These are phyloP conservation scores for Drosophila nasuta DNA, from an alignment of 1,140 invertebrate species.

Conservation along the genomic window DNA sequence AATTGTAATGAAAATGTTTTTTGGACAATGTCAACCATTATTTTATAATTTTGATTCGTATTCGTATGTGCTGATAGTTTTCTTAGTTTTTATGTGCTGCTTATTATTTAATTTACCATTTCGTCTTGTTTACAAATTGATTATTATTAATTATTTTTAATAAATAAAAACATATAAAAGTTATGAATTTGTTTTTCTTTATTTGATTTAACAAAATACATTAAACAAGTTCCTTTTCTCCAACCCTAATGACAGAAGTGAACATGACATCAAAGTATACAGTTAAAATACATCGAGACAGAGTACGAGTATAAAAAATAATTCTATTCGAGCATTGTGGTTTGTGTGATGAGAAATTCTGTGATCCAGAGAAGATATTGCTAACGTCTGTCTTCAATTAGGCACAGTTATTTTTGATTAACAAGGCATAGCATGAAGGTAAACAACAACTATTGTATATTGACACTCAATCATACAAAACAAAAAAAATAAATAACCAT, in stretches of 20 bases:
- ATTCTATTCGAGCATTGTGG: constrained; percentile 56
- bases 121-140: constrained; percentile 63
- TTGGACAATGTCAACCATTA: constrained; percentile 9
- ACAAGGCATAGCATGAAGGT: not conserved
- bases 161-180: constrained; percentile 59
- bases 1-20: constrained; percentile 17
- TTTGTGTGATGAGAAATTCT: constrained; percentile 82
- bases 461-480: constrained; percentile 20
- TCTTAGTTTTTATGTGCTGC: constrained; percentile 32
- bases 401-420: constrained; percentile 23
- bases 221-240: not conserved
- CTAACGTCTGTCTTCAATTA: constrained; percentile 46
- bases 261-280: constrained; percentile 67
- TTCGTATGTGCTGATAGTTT: constrained; percentile 38
- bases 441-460: not conserved
- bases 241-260: constrained; percentile 1
- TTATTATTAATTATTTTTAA: constrained; percentile 74
- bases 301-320: constrained; percentile 1
- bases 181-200: constrained; percentile 17
- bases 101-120: constrained; percentile 54
- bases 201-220: constrained; percentile 7
- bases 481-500: not conserved
- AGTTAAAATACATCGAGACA: constrained; percentile 23
- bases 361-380: constrained; percentile 72
- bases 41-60: constrained; percentile 30